These are phyloP conservation scores for Nipponacmea schrenckii DNA, from an alignment of 2,888 invertebrate species.

Conservation along the genomic window DNA sequence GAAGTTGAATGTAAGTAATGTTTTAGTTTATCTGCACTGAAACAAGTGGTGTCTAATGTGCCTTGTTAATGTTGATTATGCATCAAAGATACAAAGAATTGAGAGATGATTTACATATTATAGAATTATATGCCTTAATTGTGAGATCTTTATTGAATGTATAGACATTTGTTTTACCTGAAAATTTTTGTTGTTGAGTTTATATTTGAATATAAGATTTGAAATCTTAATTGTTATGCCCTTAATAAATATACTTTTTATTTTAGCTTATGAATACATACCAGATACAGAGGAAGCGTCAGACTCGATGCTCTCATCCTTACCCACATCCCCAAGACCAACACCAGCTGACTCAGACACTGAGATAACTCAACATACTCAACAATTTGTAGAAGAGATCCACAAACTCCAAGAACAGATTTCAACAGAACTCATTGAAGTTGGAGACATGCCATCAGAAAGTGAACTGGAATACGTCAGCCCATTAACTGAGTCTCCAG, in stretches of 20 bases:
- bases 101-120: too few relatives aligned
- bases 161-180: too few relatives aligned
- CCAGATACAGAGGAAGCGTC: conserved; percentile 85
- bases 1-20: conserved; percentile 62
- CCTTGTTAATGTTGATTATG: too few relatives aligned
- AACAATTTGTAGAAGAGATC: conserved; percentile 54
- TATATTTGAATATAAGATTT: too few relatives aligned
- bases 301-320: conserved; percentile 61
- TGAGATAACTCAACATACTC: conserved; percentile 42
- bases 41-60: too few relatives aligned
- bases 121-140: too few relatives aligned
- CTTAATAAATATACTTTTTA: not conserved
- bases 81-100: too few relatives aligned
- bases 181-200: too few relatives aligned
- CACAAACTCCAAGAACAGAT: conserved; percentile 41
- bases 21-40: not conserved
- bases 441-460: conserved; percentile 29
- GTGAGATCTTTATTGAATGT: too few relatives aligned
- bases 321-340: conserved; percentile 52
- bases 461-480: conserved; percentile 16
- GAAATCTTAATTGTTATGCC: too few relatives aligned
- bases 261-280: conserved; percentile 88
- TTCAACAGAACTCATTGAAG: conserved; percentile 33
- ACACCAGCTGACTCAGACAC: conserved; percentile 53
- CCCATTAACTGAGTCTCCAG: conserved; percentile 8